A percentile compares a stretch with the other conserved stretches of the same genome.
phyloP scores from a whole-genome alignment of 1,140 invertebrate species.

The Cepaea nemoralis region DNA sequence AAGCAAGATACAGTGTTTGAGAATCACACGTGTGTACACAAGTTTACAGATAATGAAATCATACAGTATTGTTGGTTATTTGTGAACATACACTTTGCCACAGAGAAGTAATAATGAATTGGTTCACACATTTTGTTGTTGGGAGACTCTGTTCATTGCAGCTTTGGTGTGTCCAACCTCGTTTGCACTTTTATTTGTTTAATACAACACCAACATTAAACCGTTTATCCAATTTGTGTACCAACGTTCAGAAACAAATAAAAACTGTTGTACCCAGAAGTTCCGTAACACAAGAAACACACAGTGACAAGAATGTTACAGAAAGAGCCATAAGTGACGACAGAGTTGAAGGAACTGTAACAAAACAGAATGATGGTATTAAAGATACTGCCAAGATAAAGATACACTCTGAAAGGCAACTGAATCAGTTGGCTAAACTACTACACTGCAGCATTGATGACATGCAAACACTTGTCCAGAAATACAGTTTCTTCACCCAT shows the following conservation, averaged over 20 bases:
- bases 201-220: too few relatives aligned
- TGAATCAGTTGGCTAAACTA: not conserved
- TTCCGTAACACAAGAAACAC: not conserved
- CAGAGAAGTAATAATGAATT: not conserved
- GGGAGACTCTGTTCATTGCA: not conserved
- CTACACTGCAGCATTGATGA: slow-evolving; percentile 6
- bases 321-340: too few relatives aligned
- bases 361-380: not conserved
- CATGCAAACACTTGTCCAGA: not conserved
- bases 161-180: not conserved
- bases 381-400: not conserved
- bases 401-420: not conserved
- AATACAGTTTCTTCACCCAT: not conserved
- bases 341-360: too few relatives aligned
- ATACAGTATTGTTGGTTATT: not conserved
- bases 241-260: not conserved
- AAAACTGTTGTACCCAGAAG: not conserved
- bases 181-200: not conserved
- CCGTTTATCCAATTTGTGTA: too few relatives aligned
- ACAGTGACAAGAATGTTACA: not conserved
- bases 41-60: not conserved
- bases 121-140: not conserved
- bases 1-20: not conserved
- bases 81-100: not conserved
- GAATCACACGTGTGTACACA: not conserved